Base-by-base conservation (phyloP, 2,888 invertebrate genomes). In the Zaprionus bogoriensis region DNA sequence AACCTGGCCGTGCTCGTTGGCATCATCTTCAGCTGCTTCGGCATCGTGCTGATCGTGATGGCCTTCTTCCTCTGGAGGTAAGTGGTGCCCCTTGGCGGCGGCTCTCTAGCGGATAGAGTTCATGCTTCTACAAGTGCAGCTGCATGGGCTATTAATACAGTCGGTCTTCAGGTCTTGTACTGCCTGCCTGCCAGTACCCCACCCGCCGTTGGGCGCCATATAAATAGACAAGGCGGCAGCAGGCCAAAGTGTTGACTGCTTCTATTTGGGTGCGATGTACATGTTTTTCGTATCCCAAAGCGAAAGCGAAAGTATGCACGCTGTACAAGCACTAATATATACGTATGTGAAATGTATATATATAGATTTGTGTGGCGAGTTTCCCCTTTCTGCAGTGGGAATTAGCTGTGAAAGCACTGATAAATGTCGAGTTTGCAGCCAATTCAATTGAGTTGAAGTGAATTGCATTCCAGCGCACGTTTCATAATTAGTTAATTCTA, bases 41-140 rank as follows among this genome's bases (percentile, higher is more conserved):
- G 94, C 63, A 92, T 95, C 60, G 91, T 95, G 77, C 91, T 95
- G 69, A 93, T 94, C 72, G 92, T 95, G 69, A 92, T 94, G 86
- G 94, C 94, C 52, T 93, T 95, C 89, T 91, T 95, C 74, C 89
- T 96, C 45, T 95, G 95, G 95, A 94, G 94, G 95, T 95, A 92
- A 92, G 93, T 90, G 81, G 87, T 74, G 89, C 65, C 89, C 82
- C 74, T 45, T 68, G 69, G n/a, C n/a, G n/a, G n/a, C n/a, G n/a
- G n/a, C n/a, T n/a, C n/a, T n/a, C n/a, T n/a, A n/a, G n/a, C n/a
- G n/a, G n/a, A n/a, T n/a, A n/a, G n/a, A n/a, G 17, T 36, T 5
- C 2, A 9, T 36, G 32, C 62, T n/a, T n/a, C n/a, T n/a, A 47
- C 78, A 79, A 78, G 76, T 81, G 78, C 69, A 72, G 60, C 46